Base-by-base conservation (phyloP, 2,113 vertebrate species). In the Pogonocichla stellata region DNA sequence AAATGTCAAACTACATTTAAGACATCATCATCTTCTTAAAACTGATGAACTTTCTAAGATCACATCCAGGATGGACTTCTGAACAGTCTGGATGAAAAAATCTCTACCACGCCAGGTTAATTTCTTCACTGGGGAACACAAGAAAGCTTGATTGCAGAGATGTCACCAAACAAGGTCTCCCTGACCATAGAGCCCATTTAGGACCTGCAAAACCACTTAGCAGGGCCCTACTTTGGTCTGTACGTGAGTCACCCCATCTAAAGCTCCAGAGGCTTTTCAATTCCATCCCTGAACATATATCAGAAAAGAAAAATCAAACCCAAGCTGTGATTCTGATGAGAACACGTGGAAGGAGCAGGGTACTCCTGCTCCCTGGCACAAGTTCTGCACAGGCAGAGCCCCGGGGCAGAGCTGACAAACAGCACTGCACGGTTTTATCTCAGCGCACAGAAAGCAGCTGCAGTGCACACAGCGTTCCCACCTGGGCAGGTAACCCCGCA, bases 401-500 rank as follows among this genome's bases (percentile, higher is more conserved):
- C 6, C 3, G 2, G 3, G 48, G 56, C 65, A 33, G 34, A n/a
- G 53, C 5, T 4, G 29, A 7, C 61, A 48, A 23, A 13, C 19
- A 28, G 78, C 64, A 8, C 45, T 1, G 65, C 56, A 3, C 2
- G 1, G 16, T 9, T 70, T 53, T 4, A 26, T n/a, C n/a, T 34
- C n/a, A 2, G 58, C 0, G 8, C n/a, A 2, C 40, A 19, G 7
- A 77, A 2, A 29, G 78, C 36, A 60, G 69, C n/a, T 7, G 50
- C 8, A 7, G 50, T 0, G 8, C 62, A 38, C 62, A 7, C 43
- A 11, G 54, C 14, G 1, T 2, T 10, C 19, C 40, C 58, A 65
- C 6, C 2, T 0, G 29, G 23, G 34, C 51, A 3, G 2, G 13
- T 13, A 40, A 38, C 0, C 0, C 66, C 5, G 7, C 4, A 14